Conservation (phyloP, 2,888 invertebrate genomes). For the Microplitis deprimator region DNA sequence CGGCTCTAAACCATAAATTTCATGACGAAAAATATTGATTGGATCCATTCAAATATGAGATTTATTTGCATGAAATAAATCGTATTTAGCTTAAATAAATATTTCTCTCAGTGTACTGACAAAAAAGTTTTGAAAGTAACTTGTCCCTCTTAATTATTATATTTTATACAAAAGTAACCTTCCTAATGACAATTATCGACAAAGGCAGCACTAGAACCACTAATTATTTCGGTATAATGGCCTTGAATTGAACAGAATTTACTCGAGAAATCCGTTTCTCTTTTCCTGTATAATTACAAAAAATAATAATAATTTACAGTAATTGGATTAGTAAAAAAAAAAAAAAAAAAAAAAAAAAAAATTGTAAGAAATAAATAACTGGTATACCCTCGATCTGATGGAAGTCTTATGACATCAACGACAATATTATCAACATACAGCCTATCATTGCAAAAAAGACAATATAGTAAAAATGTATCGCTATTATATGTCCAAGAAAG, state of each 20-base stretch:
- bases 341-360: too few relatives aligned
- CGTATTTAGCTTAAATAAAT: too few relatives aligned
- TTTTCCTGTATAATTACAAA: constrained; percentile 75
- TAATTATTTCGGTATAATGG: constrained; percentile 85
- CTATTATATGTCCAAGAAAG: constrained; percentile 88
- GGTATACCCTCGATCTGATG: constrained; percentile 78
- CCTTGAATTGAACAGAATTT: constrained; percentile 80
- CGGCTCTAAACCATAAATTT: too few relatives aligned
- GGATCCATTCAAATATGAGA: too few relatives aligned
- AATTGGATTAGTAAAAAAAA: too few relatives aligned
- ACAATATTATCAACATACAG: constrained; percentile 83
- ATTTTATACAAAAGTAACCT: background rate
- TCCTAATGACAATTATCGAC: constrained; percentile 77
- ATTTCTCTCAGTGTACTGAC: too few relatives aligned
- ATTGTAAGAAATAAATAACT: background rate
- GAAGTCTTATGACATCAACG: constrained; percentile 84
- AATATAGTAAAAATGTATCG: constrained; percentile 85
- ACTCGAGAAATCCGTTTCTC: constrained; percentile 81
- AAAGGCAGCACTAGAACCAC: constrained; percentile 83
- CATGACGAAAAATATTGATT: too few relatives aligned
- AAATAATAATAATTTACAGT: constrained; percentile 47
- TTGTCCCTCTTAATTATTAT: background rate
- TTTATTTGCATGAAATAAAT: too few relatives aligned
- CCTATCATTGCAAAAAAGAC: constrained; percentile 88
- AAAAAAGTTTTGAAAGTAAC: background rate